Conservation (phyloP, 1,140 invertebrate species). For the Sycobia sp. region DNA sequence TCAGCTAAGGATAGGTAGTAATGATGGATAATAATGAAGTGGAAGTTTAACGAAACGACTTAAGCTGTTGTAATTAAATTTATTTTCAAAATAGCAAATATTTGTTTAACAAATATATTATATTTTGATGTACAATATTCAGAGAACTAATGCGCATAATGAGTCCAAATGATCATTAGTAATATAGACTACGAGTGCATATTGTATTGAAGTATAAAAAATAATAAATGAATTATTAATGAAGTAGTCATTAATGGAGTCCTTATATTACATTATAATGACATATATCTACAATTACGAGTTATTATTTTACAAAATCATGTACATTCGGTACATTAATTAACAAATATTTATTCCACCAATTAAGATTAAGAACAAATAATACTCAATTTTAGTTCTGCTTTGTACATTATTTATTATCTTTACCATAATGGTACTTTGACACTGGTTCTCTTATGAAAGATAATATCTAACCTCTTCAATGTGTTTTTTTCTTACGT, state of each 20-base stretch:
- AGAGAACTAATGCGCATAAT: slow-evolving; percentile 12
- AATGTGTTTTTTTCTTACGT: slow-evolving; percentile 4
- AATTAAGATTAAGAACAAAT: slow-evolving; percentile 24
- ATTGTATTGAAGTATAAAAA: slow-evolving; percentile 27
- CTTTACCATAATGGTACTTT: slow-evolving; percentile 57
- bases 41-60: too few species aligned
- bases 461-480: slow-evolving; percentile 56
- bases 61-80: slow-evolving; percentile 31
- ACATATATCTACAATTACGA: slow-evolving; percentile 34
- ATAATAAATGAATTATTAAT: slow-evolving; percentile 20
- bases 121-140: slow-evolving; percentile 31
- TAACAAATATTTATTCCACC: slow-evolving; percentile 32
- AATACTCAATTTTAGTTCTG: slow-evolving; percentile 32
- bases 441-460: slow-evolving; percentile 62
- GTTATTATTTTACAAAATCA: slow-evolving; percentile 35
- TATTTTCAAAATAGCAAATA: slow-evolving; percentile 38
- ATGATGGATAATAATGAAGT: too few species aligned
- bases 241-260: slow-evolving; percentile 8
- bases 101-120: slow-evolving; percentile 37
- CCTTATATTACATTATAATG: slow-evolving; percentile 30
- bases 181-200: slow-evolving; percentile 6
- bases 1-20: too few species aligned
- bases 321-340: slow-evolving; percentile 24
- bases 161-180: slow-evolving; percentile 13
- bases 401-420: slow-evolving; percentile 62